These are phyloP conservation scores for Euzophera pinguis DNA, from an alignment of 2,888 invertebrate genomes.

Conservation along the genomic window DNA sequence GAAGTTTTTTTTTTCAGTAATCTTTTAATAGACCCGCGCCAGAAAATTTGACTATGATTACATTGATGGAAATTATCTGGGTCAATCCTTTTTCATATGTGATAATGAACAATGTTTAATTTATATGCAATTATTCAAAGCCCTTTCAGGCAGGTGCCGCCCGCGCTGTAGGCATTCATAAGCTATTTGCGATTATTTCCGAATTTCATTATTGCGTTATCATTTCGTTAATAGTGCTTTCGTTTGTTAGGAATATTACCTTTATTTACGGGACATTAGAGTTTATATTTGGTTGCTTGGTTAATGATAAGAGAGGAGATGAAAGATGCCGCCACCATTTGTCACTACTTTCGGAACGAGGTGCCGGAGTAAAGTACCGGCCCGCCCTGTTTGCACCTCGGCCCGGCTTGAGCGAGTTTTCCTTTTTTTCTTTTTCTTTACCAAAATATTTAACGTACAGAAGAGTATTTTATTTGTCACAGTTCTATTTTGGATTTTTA, in stretches of 20 bases:
- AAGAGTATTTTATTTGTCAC: neutral
- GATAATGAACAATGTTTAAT: slow-evolving; percentile 18
- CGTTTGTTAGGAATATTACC: slow-evolving; percentile 20
- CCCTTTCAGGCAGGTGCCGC: slow-evolving; percentile 46
- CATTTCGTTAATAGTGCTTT: slow-evolving; percentile 54
- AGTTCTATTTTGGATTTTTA: no score
- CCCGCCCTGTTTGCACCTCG: slow-evolving; percentile 73
- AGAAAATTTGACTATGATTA: no score
- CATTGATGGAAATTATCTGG: no score
- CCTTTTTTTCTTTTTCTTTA: slow-evolving; percentile 44
- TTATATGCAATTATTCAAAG: slow-evolving; percentile 45
- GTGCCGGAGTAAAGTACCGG: slow-evolving; percentile 62
- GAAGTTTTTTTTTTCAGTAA: no score
- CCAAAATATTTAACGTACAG: neutral
- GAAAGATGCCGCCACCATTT: slow-evolving; percentile 76
- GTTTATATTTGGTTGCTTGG: slow-evolving; percentile 36
- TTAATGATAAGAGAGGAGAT: slow-evolving; percentile 49
- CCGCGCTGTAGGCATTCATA: slow-evolving; percentile 49
- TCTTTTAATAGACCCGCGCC: no score
- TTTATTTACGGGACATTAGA: slow-evolving; percentile 30
- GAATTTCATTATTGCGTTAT: slow-evolving; percentile 72
- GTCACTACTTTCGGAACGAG: slow-evolving; percentile 74
- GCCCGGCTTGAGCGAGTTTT: slow-evolving; percentile 35
- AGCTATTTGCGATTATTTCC: slow-evolving; percentile 74
- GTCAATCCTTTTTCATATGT: neutral